Base-by-base conservation (phyloP, 1,140 invertebrate genomes). In the Chrysomallon squamiferum region DNA sequence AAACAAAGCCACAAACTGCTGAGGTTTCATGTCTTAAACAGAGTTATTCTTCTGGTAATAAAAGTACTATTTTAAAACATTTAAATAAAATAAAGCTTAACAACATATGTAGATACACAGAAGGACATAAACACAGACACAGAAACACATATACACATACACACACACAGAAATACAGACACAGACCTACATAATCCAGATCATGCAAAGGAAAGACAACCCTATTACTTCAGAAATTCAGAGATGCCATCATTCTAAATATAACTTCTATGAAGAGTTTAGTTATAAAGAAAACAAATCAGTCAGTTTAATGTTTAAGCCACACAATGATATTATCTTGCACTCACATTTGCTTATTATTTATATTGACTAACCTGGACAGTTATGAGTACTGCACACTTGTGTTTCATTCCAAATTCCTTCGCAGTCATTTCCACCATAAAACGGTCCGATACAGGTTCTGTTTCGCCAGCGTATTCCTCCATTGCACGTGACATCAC, bases 391-490 rank as follows among this genome's bases (percentile, higher is more conserved):
- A 35, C 70, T 75, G 52, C 78, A 80, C 15, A 11, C 50, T 11
- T 62, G 41, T 5, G 59, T 58, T 54, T 80, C 71, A 15, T 59
- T 33, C 20, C n/a, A 41, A n/a, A 32, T 22, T 5, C 75, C 80
- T 22, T 30, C 30, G 62, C 80, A 82, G 33, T 71, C 59, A 2
- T 56, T 56, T 5, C 80, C 80, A 11, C 74, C 75, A 62, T 79
- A 72, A 43, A 71, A 73, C 2, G 73, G 71, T 13, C 71, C 72
- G 15, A 61, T 71, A 66, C 79, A 81, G 11, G 32, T 58, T 47
- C 78, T 66, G 41, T 59, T 64, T 41, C 83, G 66, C 15, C 45
- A 66, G 54, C 74, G 71, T 7, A 47, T 66, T 9, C 83, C 84
- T 33, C 69, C 73, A 7, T 77, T 74, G 62, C 79, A 79, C 7